Base-by-base conservation (phyloP, 35 echinoderm and acorn worm species). In the Amphiura filiformis region DNA sequence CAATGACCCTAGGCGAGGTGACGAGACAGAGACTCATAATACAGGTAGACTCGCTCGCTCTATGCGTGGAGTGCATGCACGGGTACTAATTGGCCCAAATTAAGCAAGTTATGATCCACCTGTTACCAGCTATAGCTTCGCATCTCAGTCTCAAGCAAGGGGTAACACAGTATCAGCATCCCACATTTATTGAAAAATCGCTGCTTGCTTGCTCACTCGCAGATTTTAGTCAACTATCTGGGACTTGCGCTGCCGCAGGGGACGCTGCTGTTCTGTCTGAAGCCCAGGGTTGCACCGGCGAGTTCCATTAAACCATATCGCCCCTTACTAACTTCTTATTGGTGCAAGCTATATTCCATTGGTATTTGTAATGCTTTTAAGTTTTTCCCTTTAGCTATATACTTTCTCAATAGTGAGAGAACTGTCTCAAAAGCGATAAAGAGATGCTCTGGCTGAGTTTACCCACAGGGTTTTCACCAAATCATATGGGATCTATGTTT, bases 291-390 rank as follows among this genome's bases (percentile, higher is more conserved):
- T 26, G 61, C 28, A 70, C 61, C 61, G 61, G 61, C 61, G 61
- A 70, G 61, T 70, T 70, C 61, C 61, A 70, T 18, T 70, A 70
- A 70, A 70, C 61, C 61, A 70, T 70, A 70, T 70, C 61, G 61
- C 61, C 61, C 61, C 61, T 70, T 70, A 70, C 61, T 70, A 70
- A 70, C 61, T 70, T 30, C 61, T 70, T n/a, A 70, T 70, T 70
- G 15, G 61, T 26, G 26, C 7, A n/a, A 30, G 61, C 28, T 26
- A 70, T 70, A 70, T 70, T 70, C 61, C 28, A 70, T 70, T 26
- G 61, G 61, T 70, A 52, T 52, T 70, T 70, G 61, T 70, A 70
- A 70, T 70, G 61, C 61, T 30, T 70, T 70, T 18, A 30, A 70
- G 28, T 18, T 47, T 70, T 70, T 70, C 61, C 61, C 61, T 70